Evolutionary conservation across 2,797 vertebrate genomes (phyloP).

Genomic region (Lepus townsendii): DNA sequence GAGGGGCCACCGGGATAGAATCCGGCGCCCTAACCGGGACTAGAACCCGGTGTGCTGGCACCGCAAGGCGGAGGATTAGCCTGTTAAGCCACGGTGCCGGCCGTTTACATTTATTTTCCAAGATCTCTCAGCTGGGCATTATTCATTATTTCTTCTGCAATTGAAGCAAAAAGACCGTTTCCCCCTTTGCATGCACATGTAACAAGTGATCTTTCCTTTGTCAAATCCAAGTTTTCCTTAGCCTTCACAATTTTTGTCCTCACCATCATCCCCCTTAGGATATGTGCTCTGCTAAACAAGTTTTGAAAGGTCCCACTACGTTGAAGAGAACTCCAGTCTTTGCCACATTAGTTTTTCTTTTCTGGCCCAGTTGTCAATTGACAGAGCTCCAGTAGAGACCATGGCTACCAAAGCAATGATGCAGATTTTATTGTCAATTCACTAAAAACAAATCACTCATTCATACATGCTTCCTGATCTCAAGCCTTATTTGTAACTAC

Average conservation of each 20-base stretch:
- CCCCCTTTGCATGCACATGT: background rate
- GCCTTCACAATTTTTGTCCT: constrained; percentile 28
- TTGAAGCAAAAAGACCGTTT: background rate
- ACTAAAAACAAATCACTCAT: background rate
- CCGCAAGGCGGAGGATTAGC: no score
- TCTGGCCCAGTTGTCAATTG: constrained; percentile 17
- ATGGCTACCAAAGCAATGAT: background rate
- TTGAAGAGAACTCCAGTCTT: background rate
- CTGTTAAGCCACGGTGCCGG: no score
- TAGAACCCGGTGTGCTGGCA: no score
- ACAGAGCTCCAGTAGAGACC: constrained; percentile 21
- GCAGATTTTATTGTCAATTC: background rate
- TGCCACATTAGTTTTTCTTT: background rate
- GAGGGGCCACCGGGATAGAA: no score
- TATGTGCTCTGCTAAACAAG: background rate
- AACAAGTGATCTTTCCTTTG: background rate
- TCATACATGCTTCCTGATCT: background rate
- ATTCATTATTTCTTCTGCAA: background rate
- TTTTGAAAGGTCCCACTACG: background rate
- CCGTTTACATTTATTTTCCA: constrained; percentile 24
- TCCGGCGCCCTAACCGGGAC: no score
- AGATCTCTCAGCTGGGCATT: constrained; percentile 17
- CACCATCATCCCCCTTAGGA: background rate
- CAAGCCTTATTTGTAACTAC: constrained; percentile 32
- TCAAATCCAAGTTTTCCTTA: background rate